These are phyloP conservation scores for Grammomys dolichurus DNA, from an alignment of 2,113 vertebrate genomes.

Conservation along the genomic window DNA sequence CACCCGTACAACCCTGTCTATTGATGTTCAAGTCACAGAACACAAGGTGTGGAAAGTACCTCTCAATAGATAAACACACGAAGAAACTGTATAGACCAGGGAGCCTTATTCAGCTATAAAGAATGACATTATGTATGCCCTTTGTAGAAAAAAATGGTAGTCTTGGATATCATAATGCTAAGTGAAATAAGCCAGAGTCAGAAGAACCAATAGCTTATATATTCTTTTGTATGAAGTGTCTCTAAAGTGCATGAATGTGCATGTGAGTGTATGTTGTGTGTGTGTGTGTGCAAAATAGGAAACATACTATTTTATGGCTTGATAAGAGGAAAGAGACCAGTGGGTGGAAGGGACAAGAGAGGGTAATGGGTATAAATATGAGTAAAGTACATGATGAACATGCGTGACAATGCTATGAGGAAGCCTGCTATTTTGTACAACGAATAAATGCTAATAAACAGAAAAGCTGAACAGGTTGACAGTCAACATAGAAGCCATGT, in stretches of 20 bases:
- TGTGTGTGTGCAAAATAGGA: neutral
- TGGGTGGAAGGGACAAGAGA: neutral
- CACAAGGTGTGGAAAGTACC: neutral
- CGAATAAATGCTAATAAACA: neutral
- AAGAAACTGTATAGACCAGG: neutral
- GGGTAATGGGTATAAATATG: neutral
- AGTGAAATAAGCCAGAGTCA: neutral
- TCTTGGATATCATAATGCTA: neutral
- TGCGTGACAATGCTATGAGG: neutral
- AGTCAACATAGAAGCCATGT: neutral
- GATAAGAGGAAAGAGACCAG: neutral
- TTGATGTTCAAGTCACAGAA: neutral
- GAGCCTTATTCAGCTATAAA: neutral
- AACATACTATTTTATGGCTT: neutral
- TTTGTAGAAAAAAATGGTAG: neutral
- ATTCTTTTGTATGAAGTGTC: neutral
- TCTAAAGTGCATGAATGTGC: neutral
- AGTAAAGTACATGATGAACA: neutral
- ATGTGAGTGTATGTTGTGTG: neutral
- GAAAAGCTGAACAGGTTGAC: neutral
- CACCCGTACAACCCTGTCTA: neutral
- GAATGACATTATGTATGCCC: neutral
- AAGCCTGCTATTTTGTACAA: neutral
- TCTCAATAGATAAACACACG: neutral
- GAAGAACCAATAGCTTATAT: too few relatives aligned